phyloP scores from a whole-genome alignment of 2,888 invertebrate species.

The Tineola bisselliella region DNA sequence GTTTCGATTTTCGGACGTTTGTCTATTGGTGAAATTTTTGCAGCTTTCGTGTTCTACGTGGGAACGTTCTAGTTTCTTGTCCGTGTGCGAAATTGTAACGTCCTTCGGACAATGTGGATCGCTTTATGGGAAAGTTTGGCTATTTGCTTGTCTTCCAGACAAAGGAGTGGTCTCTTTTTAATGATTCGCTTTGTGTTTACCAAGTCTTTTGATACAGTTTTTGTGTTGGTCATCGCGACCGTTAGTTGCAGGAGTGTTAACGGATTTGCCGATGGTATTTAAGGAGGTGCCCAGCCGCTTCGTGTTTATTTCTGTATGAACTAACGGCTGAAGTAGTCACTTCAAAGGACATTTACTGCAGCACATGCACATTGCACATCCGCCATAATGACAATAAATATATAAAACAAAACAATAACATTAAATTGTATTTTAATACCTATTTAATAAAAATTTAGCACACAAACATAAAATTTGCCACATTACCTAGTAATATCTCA shows the following conservation, averaged over 20 bases:
- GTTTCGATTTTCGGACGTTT: conserved; percentile 39
- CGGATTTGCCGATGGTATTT: conserved; percentile 61
- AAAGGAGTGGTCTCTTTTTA: conserved; percentile 63
- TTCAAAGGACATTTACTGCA: no score
- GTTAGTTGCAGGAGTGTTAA: conserved; percentile 38
- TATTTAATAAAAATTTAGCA: no score
- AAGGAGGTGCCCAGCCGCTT: conserved; percentile 26
- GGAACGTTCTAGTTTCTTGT: conserved; percentile 61
- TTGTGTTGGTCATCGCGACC: conserved; percentile 52
- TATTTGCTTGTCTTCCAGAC: conserved; percentile 37
- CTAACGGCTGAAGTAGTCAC: no score
- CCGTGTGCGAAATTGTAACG: conserved; percentile 57
- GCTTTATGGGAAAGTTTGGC: conserved; percentile 49
- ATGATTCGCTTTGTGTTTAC: conserved; percentile 57
- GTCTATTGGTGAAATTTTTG: conserved; percentile 61
- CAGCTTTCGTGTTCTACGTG: conserved; percentile 34
- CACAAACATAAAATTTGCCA: no score
- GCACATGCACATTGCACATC: no score
- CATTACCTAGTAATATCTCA: no score
- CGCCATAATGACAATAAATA: no score
- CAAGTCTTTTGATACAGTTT: conserved; percentile 51
- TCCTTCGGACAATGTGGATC: conserved; percentile 28
- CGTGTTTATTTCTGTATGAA: no score
- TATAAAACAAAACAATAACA: no score
- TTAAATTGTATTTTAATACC: no score